These are phyloP conservation scores for Chloebia gouldiae DNA, from an alignment of 2,113 vertebrate genomes.

Conservation along the genomic window DNA sequence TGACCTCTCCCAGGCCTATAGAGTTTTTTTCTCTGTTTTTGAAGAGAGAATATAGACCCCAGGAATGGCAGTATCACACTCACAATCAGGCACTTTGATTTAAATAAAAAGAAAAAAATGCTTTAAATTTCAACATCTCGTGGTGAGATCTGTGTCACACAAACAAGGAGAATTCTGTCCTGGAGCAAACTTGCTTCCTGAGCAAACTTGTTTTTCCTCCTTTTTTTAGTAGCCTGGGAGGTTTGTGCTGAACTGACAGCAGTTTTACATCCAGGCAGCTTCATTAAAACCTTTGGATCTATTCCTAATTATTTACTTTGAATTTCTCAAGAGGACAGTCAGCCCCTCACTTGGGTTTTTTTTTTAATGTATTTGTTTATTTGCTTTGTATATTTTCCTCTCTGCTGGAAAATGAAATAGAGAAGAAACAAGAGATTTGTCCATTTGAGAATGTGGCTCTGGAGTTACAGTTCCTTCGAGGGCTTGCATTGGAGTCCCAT, in stretches of 20 bases:
- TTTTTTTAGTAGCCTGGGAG: neutral
- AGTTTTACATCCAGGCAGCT: neutral
- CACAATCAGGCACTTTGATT: neutral
- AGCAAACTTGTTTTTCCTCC: neutral
- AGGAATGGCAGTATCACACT: neutral
- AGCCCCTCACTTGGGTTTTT: neutral
- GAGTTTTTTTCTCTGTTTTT: neutral
- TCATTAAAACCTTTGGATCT: constrained; percentile 1
- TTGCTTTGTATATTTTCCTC: neutral
- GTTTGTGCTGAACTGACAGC: neutral
- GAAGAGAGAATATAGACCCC: neutral
- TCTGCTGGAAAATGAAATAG: neutral
- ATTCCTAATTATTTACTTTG: neutral
- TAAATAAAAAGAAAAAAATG: neutral
- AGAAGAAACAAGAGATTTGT: neutral
- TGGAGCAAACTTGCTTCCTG: neutral
- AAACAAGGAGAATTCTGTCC: neutral
- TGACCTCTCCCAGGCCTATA: neutral
- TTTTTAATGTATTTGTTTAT: neutral
- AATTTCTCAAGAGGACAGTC: neutral
- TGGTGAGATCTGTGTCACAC: neutral
- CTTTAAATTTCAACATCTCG: neutral
- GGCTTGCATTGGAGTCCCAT: neutral
- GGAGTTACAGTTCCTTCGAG: constrained; percentile 24
- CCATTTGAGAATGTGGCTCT: neutral